A percentile compares a stretch with the other conserved stretches of the same genome.
Conservation (phyloP, 2,888 invertebrate genomes). For the Cataglyphis livida region DNA sequence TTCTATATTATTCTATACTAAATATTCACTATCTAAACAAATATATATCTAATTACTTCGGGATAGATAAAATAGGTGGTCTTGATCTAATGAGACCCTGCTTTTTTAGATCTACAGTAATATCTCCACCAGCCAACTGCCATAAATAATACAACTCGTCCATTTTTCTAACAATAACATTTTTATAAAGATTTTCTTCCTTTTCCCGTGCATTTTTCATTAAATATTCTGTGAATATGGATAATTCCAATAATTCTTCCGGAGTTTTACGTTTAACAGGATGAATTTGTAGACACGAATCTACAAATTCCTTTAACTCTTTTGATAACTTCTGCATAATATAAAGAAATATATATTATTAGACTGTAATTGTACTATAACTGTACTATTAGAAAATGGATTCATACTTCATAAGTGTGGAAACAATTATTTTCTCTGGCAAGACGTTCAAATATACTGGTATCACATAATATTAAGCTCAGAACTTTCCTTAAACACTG, state of each 20-base stretch:
- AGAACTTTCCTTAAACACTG: slow-evolving; percentile 92
- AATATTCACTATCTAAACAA: not conserved
- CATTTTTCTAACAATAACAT: slow-evolving; percentile 87
- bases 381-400: slow-evolving; percentile 29
- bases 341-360: slow-evolving; percentile 34
- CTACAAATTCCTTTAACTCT: slow-evolving; percentile 88
- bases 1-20: no score
- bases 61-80: slow-evolving; percentile 93
- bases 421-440: slow-evolving; percentile 92
- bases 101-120: slow-evolving; percentile 95
- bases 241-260: slow-evolving; percentile 87
- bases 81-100: slow-evolving; percentile 96
- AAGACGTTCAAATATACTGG: slow-evolving; percentile 89
- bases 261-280: slow-evolving; percentile 89
- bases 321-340: slow-evolving; percentile 87
- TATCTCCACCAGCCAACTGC: slow-evolving; percentile 98
- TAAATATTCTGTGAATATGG: slow-evolving; percentile 86
- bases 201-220: slow-evolving; percentile 75
- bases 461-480: slow-evolving; percentile 89
- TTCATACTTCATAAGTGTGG: slow-evolving; percentile 88
- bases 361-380: slow-evolving; percentile 6
- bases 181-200: slow-evolving; percentile 84
- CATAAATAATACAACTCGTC: slow-evolving; percentile 97
- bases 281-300: slow-evolving; percentile 90
- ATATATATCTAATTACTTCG: slow-evolving; percentile 87